A percentile compares a stretch with the other conserved stretches of the same genome.
Evolutionary conservation across 2,797 vertebrate species (phyloP).

Genomic region (Clarias laeviceps): DNA sequence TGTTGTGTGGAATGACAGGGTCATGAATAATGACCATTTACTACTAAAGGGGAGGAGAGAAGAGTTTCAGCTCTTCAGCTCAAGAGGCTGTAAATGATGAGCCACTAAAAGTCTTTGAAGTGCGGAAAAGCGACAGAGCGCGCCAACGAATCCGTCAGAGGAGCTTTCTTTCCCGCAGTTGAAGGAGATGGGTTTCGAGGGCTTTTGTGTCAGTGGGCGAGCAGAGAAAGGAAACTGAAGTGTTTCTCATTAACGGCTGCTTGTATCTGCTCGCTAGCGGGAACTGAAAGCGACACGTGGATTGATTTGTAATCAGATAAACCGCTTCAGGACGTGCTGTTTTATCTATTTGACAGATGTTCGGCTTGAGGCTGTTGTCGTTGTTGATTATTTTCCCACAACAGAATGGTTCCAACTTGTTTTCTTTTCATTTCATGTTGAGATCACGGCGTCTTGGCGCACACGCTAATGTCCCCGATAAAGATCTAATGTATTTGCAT

Average conservation of each 20-base stretch:
- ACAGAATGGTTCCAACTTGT: not conserved
- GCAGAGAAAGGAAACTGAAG: not conserved
- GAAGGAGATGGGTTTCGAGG: not conserved
- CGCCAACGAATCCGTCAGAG: not conserved
- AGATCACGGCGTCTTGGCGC: not conserved
- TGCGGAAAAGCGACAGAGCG: constrained; percentile 46
- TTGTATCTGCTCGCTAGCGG: not conserved
- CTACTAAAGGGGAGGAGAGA: constrained; percentile 41
- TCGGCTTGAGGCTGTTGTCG: not conserved
- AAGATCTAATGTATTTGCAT: constrained; percentile 41
- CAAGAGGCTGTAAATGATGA: constrained; percentile 59
- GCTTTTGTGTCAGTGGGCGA: not conserved
- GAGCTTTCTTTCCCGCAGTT: constrained; percentile 8
- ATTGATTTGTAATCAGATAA: not conserved
- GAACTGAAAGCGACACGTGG: not conserved
- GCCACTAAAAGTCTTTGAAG: constrained; percentile 60
- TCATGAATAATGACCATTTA: constrained; percentile 66
- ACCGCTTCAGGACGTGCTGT: not conserved
- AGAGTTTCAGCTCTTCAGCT: constrained; percentile 35
- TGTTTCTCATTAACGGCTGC: not conserved
- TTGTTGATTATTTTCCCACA: not conserved
- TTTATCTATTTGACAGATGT: not conserved
- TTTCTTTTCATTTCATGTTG: not conserved
- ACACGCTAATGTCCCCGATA: not conserved
- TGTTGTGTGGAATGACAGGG: constrained; percentile 57